Conservation (phyloP, 2,113 vertebrate species). For the Larimichthys crocea region DNA sequence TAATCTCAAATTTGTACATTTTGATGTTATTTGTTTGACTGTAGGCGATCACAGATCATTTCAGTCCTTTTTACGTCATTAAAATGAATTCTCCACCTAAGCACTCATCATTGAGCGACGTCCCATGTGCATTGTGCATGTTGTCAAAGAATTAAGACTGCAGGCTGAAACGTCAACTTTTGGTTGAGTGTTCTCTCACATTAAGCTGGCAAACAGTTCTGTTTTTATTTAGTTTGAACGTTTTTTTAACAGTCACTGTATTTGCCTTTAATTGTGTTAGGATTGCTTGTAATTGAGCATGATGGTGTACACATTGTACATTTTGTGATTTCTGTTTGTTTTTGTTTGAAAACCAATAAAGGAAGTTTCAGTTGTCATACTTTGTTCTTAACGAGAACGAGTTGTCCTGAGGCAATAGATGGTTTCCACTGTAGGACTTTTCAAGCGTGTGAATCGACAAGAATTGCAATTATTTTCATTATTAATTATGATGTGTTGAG, state of each 20-base stretch:
- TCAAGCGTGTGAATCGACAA: too few relatives aligned
- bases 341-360: constrained; percentile 56
- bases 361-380: neutral
- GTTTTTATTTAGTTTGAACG: constrained; percentile 42
- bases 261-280: constrained; percentile 8
- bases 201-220: neutral
- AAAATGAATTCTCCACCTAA: neutral
- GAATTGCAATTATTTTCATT: too few relatives aligned
- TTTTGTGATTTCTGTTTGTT: constrained; percentile 18
- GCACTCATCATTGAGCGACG: neutral
- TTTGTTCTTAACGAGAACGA: neutral
- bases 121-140: constrained; percentile 8
- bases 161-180: neutral
- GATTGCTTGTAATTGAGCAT: constrained; percentile 15
- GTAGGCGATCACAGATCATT: neutral
- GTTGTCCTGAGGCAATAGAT: neutral
- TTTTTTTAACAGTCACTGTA: constrained; percentile 31
- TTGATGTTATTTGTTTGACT: constrained; percentile 45
- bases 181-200: neutral
- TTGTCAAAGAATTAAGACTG: neutral
- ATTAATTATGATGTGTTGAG: too few relatives aligned
- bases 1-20: constrained; percentile 55
- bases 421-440: neutral
- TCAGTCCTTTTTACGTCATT: neutral
- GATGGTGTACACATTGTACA: constrained; percentile 22